Conservation (phyloP, 2,888 invertebrate species). For the Xestia ashworthii region DNA sequence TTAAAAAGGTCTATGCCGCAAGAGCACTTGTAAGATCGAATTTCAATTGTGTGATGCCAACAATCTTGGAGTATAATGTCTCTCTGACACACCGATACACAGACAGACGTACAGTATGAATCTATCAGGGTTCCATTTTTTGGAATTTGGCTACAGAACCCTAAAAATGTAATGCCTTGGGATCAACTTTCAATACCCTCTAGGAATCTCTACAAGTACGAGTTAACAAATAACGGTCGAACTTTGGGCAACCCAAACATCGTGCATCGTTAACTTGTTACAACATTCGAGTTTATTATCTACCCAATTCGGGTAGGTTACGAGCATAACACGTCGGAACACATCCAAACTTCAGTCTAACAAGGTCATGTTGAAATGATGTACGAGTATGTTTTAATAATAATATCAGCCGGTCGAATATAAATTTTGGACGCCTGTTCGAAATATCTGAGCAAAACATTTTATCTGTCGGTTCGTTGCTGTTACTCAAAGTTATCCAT, state of each 20-base stretch:
- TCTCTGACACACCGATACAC: no score
- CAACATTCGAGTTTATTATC: background rate
- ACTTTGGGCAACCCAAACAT: background rate
- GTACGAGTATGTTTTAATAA: no score
- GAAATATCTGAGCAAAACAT: constrained; percentile 38
- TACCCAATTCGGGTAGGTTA: no score
- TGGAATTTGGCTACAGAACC: background rate
- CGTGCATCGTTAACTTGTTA: background rate
- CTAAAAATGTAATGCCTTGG: background rate
- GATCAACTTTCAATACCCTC: background rate
- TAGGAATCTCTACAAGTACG: background rate
- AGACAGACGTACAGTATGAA: background rate
- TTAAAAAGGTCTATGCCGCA: no score
- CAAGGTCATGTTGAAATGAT: background rate
- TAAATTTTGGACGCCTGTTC: constrained; percentile 18
- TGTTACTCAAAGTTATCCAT: background rate
- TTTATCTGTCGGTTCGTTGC: constrained; percentile 4
- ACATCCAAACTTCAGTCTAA: background rate
- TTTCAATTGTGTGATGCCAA: no score
- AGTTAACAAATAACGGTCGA: background rate
- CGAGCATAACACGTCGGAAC: background rate
- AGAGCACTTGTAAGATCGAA: no score
- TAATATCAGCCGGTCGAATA: background rate
- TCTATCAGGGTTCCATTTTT: background rate
- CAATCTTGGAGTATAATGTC: no score